phyloP scores from a whole-genome alignment of 1,140 invertebrate species.

The Spodoptera frugiperda region DNA sequence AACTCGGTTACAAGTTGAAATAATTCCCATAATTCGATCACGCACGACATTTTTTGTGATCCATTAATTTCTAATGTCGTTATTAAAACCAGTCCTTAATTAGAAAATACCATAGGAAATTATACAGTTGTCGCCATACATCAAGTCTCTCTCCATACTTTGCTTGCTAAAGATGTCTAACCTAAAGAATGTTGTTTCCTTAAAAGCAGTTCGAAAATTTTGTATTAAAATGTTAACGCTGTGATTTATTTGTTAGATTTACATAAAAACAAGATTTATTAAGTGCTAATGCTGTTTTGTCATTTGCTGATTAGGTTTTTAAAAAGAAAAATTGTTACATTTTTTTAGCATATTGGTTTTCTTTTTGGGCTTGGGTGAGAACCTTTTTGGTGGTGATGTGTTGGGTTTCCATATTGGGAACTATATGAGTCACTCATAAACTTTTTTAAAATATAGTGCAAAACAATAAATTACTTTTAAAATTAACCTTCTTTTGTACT shows the following conservation, averaged over 20 bases:
- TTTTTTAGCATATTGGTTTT: background rate
- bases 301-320: slow-evolving; percentile 5
- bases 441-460: no score
- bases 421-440: background rate
- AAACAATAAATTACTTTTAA: no score
- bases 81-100: slow-evolving; percentile 21
- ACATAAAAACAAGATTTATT: slow-evolving; percentile 34
- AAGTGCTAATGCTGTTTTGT: slow-evolving; percentile 33
- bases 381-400: background rate
- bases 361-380: no score
- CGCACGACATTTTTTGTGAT: slow-evolving; percentile 8
- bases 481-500: no score
- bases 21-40: slow-evolving; percentile 3
- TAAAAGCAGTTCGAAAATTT: slow-evolving; percentile 13
- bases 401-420: background rate
- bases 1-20: slow-evolving; percentile 13
- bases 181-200: background rate
- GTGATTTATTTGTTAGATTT: slow-evolving; percentile 10
- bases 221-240: slow-evolving; percentile 10
- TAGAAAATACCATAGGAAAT: slow-evolving; percentile 14
- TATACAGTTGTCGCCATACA: slow-evolving; percentile 34
- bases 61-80: slow-evolving; percentile 30
- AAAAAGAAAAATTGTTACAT: background rate
- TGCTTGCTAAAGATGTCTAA: slow-evolving; percentile 4
- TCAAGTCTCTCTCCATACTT: slow-evolving; percentile 7